Conservation (phyloP, 2,113 vertebrate genomes). For the Otocyon megalotis region DNA sequence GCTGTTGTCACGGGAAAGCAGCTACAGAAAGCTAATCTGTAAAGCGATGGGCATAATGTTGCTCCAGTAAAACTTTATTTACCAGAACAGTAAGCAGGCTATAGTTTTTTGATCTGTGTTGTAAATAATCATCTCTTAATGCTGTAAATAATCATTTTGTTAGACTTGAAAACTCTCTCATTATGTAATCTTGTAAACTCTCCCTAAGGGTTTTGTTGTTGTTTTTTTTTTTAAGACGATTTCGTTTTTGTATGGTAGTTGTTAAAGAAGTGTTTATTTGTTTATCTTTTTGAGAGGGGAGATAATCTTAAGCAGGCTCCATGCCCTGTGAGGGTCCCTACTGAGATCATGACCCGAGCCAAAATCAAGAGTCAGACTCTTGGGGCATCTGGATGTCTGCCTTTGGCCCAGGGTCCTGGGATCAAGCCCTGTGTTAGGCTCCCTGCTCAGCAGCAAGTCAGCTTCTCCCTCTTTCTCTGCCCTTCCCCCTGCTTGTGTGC, state of each 20-base stretch:
- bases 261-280: neutral
- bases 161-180: neutral
- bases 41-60: neutral
- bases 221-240: neutral
- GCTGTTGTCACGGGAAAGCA: neutral
- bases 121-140: neutral
- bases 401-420: neutral
- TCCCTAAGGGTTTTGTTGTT: neutral
- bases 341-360: neutral
- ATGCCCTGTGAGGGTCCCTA: neutral
- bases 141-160: neutral
- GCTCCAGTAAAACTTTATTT: neutral
- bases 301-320: neutral
- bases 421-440: neutral
- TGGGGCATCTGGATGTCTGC: neutral
- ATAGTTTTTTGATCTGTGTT: neutral
- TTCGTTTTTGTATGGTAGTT: slow-evolving; percentile 27
- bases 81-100: neutral
- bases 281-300: too few species aligned
- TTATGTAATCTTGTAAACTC: neutral
- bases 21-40: neutral
- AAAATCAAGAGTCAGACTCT: neutral
- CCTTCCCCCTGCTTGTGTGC: neutral
- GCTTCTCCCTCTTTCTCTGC: neutral
- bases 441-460: neutral